These are phyloP conservation scores for Furnarius figulus DNA, from an alignment of 2,113 vertebrate genomes.

Conservation along the genomic window DNA sequence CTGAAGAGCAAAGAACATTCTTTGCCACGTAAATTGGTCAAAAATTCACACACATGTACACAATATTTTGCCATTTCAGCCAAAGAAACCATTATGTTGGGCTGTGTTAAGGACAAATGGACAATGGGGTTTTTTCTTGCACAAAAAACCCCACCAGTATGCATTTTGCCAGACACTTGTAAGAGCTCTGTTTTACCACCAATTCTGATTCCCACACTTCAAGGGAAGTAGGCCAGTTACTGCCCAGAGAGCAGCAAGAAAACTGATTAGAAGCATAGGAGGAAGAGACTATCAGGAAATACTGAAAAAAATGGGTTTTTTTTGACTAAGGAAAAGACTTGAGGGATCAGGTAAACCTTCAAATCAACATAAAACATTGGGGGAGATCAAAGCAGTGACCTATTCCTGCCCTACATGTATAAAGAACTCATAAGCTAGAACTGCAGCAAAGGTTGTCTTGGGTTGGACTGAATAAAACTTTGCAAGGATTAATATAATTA, in stretches of 20 bases:
- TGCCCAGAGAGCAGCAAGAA: not conserved
- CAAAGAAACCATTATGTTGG: not conserved
- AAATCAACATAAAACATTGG: not conserved
- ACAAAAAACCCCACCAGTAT: rapidly evolving
- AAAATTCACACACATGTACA: not conserved
- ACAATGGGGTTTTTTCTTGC: not conserved
- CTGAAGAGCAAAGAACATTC: not conserved
- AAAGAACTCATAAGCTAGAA: not conserved
- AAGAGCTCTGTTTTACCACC: not conserved
- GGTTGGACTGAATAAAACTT: not conserved
- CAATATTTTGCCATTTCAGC: not conserved
- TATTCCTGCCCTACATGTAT: not conserved
- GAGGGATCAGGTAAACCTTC: not conserved
- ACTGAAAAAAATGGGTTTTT: not conserved
- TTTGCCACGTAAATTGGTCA: not conserved
- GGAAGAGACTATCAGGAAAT: not conserved
- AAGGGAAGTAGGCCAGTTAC: not conserved
- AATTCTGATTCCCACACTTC: rapidly evolving
- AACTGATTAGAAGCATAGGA: not conserved
- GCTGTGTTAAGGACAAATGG: not conserved
- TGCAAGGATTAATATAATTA: not conserved
- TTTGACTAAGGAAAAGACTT: not conserved
- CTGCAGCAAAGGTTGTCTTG: not conserved
- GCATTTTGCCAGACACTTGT: not conserved
- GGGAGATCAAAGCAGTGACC: not conserved